Evolutionary conservation across 2,888 invertebrate genomes (phyloP), one percentile per base, ranked within the genome.

Genomic region (Aphodius granarius): DNA sequence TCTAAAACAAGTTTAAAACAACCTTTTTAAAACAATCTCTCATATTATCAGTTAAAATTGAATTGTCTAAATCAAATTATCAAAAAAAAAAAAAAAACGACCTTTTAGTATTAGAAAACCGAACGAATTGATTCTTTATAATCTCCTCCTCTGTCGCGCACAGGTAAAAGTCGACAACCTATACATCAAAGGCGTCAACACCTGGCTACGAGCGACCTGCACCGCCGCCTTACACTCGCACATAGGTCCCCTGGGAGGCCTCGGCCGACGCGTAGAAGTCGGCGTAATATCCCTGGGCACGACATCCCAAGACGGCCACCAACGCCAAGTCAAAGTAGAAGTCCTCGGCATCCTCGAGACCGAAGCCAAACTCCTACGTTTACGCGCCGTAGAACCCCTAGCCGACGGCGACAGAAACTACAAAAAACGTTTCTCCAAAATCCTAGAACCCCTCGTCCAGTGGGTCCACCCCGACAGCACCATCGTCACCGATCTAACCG

Each of bases 261-360:
- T 89, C 0, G 91, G 92, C 0, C 91, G 91, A 84, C 91, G 90
- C 83, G 92, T 95, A 0, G 94, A 95, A 87, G 91, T 89, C 5
- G 96, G 96, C 5, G 95, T 97, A 0, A 96, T 96, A 79, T 96
- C 95, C 0, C 88, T 96, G 73, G 96, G 96, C 0, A 96, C 96
- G 0, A 95, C 95, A 0, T 94, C 95, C 0, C 94, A 95, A 83
- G 91, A 91, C 83, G 91, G 91, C 70, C 88, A 89, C 80, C 87
- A 89, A 75, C 82, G 87, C 65, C 93, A 94, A 87, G 95, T 95
- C 0, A 95, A 95, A 85, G 95, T 96, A 0, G 96, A 96, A 86
- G 95, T 97, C 5, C 88, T 97, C 68, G 96, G 96, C 0, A 93
- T 95, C 1, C 87, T 95, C 78, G 95, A 97, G 86, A 91, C 92